These are phyloP conservation scores for Torymus auratus DNA, from an alignment of 2,888 invertebrate genomes.

Conservation along the genomic window DNA sequence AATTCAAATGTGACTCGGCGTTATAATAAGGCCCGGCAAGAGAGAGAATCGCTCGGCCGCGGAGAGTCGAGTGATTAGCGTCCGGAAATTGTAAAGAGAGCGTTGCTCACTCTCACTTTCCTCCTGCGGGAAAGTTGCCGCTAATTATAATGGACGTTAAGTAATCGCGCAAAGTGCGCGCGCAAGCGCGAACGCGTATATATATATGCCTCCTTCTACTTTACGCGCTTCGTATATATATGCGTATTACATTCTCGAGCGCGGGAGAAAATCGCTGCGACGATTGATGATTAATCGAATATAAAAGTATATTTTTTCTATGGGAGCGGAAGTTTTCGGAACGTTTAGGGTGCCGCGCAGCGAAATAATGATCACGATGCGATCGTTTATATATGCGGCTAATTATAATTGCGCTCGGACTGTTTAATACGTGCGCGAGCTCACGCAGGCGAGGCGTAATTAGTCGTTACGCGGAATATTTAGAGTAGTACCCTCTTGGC, in stretches of 20 bases:
- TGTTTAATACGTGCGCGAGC: too few relatives aligned
- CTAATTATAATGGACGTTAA: conserved; percentile 75
- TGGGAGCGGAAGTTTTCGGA: too few relatives aligned
- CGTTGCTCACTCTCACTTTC: conserved; percentile 73
- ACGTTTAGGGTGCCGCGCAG: too few relatives aligned
- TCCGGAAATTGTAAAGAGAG: conserved; percentile 56
- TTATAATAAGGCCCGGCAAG: conserved; percentile 30
- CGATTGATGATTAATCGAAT: too few relatives aligned
- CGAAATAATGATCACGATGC: too few relatives aligned
- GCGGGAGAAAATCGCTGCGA: background rate
- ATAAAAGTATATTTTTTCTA: too few relatives aligned
- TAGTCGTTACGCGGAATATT: too few relatives aligned
- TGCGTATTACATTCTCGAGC: background rate
- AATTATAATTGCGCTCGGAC: too few relatives aligned
- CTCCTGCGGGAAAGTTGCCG: conserved; percentile 75
- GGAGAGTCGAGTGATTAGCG: conserved; percentile 32
- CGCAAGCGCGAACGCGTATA: background rate
- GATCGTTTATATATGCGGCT: too few relatives aligned
- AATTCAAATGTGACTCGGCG: conserved; percentile 42
- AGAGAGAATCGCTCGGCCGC: conserved; percentile 27
- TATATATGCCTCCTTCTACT: background rate
- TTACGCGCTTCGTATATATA: background rate
- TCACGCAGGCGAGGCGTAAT: too few relatives aligned
- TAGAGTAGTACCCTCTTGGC: too few relatives aligned
- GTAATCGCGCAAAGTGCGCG: conserved; percentile 65